These are phyloP conservation scores for Centroberyx gerrardi DNA, from an alignment of 2,797 vertebrate genomes.

Conservation along the genomic window DNA sequence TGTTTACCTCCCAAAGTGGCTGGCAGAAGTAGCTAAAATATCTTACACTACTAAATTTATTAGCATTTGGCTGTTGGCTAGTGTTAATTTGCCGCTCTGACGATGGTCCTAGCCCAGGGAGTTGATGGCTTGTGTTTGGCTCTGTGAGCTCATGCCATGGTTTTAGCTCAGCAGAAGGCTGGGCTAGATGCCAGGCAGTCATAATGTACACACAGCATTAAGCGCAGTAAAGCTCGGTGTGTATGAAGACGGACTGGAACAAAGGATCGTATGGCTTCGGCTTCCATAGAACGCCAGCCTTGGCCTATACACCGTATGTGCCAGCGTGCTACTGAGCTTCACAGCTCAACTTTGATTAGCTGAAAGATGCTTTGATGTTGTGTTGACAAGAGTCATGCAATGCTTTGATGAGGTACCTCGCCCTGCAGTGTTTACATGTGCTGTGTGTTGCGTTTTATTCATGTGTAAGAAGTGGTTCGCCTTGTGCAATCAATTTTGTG, in stretches of 20 bases:
- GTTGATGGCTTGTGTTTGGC: background rate
- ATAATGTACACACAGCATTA: background rate
- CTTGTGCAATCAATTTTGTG: no score
- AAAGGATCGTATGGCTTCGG: conserved; percentile 8
- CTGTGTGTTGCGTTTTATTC: conserved; percentile 58
- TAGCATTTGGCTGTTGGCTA: background rate
- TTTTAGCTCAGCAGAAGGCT: background rate
- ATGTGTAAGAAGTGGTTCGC: conserved; percentile 23
- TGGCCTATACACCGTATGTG: conserved; percentile 3
- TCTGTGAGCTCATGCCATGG: background rate
- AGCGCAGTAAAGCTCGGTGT: conserved; percentile 24
- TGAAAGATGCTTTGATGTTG: conserved; percentile 36
- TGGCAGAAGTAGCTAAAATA: no score
- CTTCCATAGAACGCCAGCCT: conserved; percentile 28
- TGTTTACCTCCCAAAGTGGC: no score
- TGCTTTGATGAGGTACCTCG: conserved; percentile 28
- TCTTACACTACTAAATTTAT: background rate
- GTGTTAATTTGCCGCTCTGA: background rate
- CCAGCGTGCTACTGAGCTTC: conserved; percentile 23
- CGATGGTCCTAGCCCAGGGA: background rate
- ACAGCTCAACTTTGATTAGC: conserved; percentile 39
- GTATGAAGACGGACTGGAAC: conserved; percentile 7
- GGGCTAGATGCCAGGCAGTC: conserved; percentile 1
- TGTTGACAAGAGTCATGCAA: conserved; percentile 32
- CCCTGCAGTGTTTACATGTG: conserved; percentile 57